A percentile compares a stretch with the other conserved stretches of the same genome.
Evolutionary conservation across 2,113 vertebrate genomes (phyloP).

Genomic region (Apteryx mantelli): DNA sequence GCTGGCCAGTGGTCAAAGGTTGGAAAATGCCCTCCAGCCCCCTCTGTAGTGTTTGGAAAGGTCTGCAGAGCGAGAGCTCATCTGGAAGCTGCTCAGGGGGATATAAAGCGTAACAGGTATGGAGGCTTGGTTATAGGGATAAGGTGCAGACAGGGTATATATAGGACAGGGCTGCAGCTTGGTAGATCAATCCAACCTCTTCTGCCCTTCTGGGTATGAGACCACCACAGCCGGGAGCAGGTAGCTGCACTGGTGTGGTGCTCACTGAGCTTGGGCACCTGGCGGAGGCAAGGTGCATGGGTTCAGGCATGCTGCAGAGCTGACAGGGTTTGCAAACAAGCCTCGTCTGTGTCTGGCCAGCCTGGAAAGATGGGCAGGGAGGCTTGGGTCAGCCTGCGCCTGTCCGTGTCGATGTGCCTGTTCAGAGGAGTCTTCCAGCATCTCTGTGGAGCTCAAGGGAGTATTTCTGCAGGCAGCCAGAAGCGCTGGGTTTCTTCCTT

Average conservation of each 20-base stretch:
- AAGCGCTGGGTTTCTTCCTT: not conserved
- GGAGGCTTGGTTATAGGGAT: not conserved
- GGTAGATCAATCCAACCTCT: not conserved
- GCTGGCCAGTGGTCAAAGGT: not conserved
- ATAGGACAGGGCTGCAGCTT: not conserved
- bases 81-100: not conserved
- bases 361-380: too few species aligned
- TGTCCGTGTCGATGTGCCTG: too few species aligned
- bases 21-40: not conserved
- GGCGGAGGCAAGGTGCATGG: too few species aligned
- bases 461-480: not conserved
- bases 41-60: accelerated
- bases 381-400: too few species aligned
- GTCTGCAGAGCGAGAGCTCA: not conserved
- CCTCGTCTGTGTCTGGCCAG: too few species aligned
- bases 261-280: too few species aligned
- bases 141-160: not conserved
- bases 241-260: too few species aligned
- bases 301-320: too few species aligned
- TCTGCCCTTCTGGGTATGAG: not conserved
- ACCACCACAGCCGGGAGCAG: too few species aligned
- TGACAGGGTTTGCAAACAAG: too few species aligned
- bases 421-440: too few species aligned
- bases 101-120: accelerated
- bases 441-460: not conserved